phyloP scores from a whole-genome alignment of 2,113 vertebrate genomes.

The Chaetodon trifascialis region DNA sequence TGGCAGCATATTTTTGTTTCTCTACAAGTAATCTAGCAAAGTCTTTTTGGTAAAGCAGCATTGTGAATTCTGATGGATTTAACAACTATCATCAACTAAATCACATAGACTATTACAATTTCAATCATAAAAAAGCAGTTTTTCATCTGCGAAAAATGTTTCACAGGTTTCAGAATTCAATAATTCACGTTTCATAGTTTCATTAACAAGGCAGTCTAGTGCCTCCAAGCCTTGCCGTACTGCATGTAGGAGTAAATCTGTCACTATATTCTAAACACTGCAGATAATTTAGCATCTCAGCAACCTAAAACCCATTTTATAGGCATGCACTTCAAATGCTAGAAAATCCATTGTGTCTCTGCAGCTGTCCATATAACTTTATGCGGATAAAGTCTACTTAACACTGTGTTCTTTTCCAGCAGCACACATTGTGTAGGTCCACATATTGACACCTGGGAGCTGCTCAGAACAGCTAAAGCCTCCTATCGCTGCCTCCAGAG shows the following conservation, averaged over 20 bases:
- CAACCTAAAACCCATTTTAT: constrained; percentile 3
- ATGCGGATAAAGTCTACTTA: constrained; percentile 14
- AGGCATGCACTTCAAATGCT: constrained; percentile 4
- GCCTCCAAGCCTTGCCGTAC: neutral
- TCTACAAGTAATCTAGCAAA: neutral
- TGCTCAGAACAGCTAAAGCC: neutral
- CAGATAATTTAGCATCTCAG: constrained; percentile 10
- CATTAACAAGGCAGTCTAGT: neutral
- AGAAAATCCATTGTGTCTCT: neutral
- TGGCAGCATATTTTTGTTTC: neutral
- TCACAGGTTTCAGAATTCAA: neutral
- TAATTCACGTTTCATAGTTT: neutral
- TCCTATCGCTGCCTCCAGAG: neutral
- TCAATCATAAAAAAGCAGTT: neutral
- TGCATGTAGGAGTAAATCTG: constrained; percentile 16
- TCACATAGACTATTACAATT: constrained; percentile 8
- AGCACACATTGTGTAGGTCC: neutral
- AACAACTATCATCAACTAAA: constrained; percentile 9
- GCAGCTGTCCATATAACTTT: constrained; percentile 7
- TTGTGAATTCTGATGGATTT: neutral
- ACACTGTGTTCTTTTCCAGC: constrained; percentile 25
- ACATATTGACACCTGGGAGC: neutral
- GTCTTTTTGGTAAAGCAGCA: neutral
- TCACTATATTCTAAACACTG: constrained; percentile 16
- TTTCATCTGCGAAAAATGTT: constrained; percentile 12